Conservation (phyloP, 2,888 invertebrate genomes). For the Actias luna region DNA sequence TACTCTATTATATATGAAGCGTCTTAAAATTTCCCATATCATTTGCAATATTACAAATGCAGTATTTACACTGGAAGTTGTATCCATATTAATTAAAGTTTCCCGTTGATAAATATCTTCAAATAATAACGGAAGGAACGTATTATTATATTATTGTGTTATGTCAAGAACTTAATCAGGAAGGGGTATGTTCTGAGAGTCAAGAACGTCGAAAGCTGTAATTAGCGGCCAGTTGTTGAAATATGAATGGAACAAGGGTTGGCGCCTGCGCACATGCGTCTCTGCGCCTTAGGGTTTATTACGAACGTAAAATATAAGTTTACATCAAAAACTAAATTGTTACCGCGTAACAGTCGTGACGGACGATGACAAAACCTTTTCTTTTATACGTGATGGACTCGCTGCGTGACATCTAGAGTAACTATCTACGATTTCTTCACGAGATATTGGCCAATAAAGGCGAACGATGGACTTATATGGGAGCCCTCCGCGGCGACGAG, state of each 20-base stretch:
- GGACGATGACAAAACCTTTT: conserved; percentile 23
- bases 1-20: too few relatives aligned
- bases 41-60: too few relatives aligned
- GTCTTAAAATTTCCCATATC: too few relatives aligned
- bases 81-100: conserved; percentile 9
- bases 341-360: conserved; percentile 19
- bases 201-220: conserved; percentile 49
- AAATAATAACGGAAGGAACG: conserved; percentile 12
- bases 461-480: conserved; percentile 56
- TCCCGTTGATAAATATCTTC: conserved; percentile 14
- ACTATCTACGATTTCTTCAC: conserved; percentile 57
- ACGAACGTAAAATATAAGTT: conserved; percentile 20
- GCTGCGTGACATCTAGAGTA: conserved; percentile 58
- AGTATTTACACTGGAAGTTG: too few relatives aligned
- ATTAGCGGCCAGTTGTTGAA: conserved; percentile 71
- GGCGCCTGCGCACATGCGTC: conserved; percentile 39
- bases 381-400: conserved; percentile 41
- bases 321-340: conserved; percentile 27
- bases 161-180: conserved; percentile 70
- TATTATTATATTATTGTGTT: conserved; percentile 27
- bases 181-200: conserved; percentile 44
- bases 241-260: conserved; percentile 62
- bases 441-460: conserved; percentile 66
- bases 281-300: conserved; percentile 43
- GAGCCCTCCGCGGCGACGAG: conserved; percentile 44